A percentile compares a stretch with the other conserved stretches of the same genome.
Evolutionary conservation across 2,113 vertebrate species (phyloP).

Genomic region (Emydura subglobosa): DNA sequence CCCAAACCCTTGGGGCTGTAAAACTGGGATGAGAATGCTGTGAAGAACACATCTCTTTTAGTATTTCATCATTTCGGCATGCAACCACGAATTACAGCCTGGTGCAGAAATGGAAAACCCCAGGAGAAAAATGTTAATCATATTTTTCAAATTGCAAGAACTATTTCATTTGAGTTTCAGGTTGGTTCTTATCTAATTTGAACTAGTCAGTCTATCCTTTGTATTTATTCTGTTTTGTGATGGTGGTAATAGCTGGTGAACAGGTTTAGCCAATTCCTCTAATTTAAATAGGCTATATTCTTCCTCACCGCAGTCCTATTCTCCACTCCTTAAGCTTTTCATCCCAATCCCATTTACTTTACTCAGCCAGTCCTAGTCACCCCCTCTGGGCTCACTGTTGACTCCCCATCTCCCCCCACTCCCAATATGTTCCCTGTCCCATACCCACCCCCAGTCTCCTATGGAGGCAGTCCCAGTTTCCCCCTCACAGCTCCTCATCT

Average conservation of each 20-base stretch:
- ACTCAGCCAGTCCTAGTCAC: not conserved
- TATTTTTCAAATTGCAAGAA: slow-evolving; percentile 30
- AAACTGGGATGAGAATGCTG: slow-evolving; percentile 42
- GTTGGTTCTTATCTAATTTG: slow-evolving; percentile 4
- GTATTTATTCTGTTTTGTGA: slow-evolving; percentile 19
- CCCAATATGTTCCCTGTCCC: not conserved
- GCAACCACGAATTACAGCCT: not conserved
- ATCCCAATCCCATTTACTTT: slow-evolving; percentile 29
- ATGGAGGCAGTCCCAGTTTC: too few species aligned
- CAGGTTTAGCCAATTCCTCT: slow-evolving; percentile 55
- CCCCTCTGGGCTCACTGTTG: not conserved
- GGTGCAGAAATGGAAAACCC: slow-evolving; percentile 13
- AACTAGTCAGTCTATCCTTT: not conserved
- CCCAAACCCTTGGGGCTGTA: not conserved
- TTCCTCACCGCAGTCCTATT: slow-evolving; percentile 41
- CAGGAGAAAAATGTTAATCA: slow-evolving; percentile 21
- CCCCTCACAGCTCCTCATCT: not conserved
- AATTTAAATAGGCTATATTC: slow-evolving; percentile 37
- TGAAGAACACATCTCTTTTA: not conserved
- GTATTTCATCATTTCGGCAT: not conserved
- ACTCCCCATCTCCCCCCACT: not conserved
- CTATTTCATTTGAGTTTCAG: not conserved
- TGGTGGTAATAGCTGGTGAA: slow-evolving; percentile 22
- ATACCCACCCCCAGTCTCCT: not conserved
- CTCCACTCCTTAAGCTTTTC: slow-evolving; percentile 55